These are phyloP conservation scores for Oncorhynchus keta DNA, from an alignment of 2,113 vertebrate species.

Conservation along the genomic window DNA sequence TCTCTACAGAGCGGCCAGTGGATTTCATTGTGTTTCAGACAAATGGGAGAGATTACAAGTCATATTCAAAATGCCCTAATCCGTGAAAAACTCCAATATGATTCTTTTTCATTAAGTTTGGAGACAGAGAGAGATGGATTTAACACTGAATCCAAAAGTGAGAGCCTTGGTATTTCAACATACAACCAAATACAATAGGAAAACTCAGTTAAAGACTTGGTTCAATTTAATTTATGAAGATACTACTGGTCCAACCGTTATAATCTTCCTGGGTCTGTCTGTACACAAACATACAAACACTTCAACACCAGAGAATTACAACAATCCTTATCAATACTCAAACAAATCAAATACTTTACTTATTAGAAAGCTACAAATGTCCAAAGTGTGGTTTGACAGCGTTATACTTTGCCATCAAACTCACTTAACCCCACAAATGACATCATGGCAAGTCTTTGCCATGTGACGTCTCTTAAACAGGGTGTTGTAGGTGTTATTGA, in stretches of 20 bases:
- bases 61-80: slow-evolving; percentile 72
- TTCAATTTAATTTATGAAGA: slow-evolving; percentile 5
- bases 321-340: background rate
- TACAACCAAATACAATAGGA: slow-evolving; percentile 63
- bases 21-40: slow-evolving; percentile 68
- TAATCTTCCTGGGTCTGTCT: slow-evolving; percentile 60
- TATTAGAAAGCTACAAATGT: background rate
- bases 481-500: slow-evolving; percentile 26
- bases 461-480: background rate
- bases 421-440: background rate
- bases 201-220: slow-evolving; percentile 59
- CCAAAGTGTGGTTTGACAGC: background rate
- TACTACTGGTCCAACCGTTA: slow-evolving; percentile 53
- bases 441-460: background rate
- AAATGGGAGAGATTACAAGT: slow-evolving; percentile 70
- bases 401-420: background rate
- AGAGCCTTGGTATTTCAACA: slow-evolving; percentile 64
- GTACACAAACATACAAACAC: slow-evolving; percentile 46
- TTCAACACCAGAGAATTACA: background rate
- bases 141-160: slow-evolving; percentile 11
- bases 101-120: slow-evolving; percentile 70
- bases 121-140: slow-evolving; percentile 58
- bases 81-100: slow-evolving; percentile 72
- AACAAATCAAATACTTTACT: no score
- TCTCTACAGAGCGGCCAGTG: slow-evolving; percentile 63